Percentiles rank a stretch among this genome's conserved stretches.
phyloP scores from a whole-genome alignment of 2,113 vertebrate species.

The Candoia aspera region DNA sequence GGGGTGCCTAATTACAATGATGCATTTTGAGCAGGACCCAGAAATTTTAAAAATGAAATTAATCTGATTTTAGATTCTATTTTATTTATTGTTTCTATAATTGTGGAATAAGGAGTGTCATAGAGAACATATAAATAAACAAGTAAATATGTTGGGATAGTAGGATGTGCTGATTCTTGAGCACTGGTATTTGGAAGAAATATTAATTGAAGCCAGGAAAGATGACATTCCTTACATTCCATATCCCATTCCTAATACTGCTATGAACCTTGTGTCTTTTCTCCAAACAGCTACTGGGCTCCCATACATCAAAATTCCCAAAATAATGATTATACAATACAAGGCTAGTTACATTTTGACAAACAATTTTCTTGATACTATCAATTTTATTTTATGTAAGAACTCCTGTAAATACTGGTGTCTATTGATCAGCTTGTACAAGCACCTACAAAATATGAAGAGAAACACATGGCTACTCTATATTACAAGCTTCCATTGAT shows the following conservation, averaged over 20 bases:
- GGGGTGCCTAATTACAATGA: neutral
- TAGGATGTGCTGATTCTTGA: neutral
- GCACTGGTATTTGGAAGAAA: neutral
- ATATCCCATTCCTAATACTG: neutral
- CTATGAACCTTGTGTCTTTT: neutral
- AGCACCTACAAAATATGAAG: neutral
- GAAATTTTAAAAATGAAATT: neutral
- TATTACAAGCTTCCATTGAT: neutral
- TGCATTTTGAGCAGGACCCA: neutral
- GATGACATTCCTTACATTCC: neutral
- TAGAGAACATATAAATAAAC: neutral
- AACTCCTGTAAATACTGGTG: neutral
- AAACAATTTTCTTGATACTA: neutral
- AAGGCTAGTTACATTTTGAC: neutral
- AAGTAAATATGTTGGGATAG: neutral
- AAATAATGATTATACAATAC: neutral
- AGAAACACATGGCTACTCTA: neutral
- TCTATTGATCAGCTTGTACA: neutral
- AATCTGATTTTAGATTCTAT: neutral
- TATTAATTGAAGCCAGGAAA: neutral
- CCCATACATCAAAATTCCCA: neutral
- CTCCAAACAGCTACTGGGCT: neutral
- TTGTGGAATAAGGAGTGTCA: neutral
- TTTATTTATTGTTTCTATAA: neutral
- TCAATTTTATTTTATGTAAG: neutral